Evolutionary conservation across 2,888 invertebrate species (phyloP).

Genomic region (Hirtodrosophila confusa): DNA sequence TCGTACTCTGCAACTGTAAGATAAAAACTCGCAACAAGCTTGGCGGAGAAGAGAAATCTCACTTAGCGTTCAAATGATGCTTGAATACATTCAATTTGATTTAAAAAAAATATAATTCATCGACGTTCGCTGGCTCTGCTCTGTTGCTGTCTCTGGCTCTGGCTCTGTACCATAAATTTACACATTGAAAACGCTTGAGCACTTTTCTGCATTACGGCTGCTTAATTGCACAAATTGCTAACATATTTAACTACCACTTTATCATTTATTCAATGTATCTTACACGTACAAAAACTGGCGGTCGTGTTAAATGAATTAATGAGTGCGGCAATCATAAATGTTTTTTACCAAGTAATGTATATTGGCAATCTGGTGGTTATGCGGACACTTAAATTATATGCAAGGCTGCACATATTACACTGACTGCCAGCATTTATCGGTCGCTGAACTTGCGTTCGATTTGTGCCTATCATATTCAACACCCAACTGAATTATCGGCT

Average conservation of each 20-base stretch:
- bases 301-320: conserved; percentile 45
- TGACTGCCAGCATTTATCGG: conserved; percentile 14
- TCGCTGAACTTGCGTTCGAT: background rate
- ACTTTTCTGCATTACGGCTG: conserved; percentile 38
- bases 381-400: conserved; percentile 27
- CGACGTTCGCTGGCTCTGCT: conserved; percentile 1
- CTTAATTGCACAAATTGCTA: conserved; percentile 64
- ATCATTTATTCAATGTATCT: conserved; percentile 49
- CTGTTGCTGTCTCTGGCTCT: conserved; percentile 1
- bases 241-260: conserved; percentile 53
- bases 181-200: conserved; percentile 26
- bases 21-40: conserved; percentile 52
- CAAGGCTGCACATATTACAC: conserved; percentile 11
- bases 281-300: conserved; percentile 1
- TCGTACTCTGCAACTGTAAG: conserved; percentile 40
- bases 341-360: conserved; percentile 1
- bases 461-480: background rate
- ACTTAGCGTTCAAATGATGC: conserved; percentile 56
- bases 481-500: conserved; percentile 5
- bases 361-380: conserved; percentile 9
- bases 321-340: conserved; percentile 21
- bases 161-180: conserved; percentile 38
- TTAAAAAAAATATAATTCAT: conserved; percentile 15
- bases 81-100: conserved; percentile 57
- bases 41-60: conserved; percentile 33